Evolutionary conservation across 2,888 invertebrate genomes (phyloP).

Genomic region (Heliconius ethilla): DNA sequence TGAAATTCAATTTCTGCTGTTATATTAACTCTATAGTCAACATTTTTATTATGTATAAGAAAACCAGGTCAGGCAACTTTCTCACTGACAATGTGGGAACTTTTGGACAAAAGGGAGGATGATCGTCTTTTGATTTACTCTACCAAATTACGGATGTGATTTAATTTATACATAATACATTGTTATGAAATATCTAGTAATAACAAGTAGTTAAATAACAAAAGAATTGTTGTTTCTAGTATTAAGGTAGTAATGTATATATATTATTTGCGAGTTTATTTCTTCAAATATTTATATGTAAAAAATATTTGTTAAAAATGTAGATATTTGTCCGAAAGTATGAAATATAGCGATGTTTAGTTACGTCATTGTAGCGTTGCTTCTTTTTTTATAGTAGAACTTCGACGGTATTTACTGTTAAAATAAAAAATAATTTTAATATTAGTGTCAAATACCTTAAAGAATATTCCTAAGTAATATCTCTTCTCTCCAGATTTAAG

Average conservation of each 20-base stretch:
- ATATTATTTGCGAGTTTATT: background rate
- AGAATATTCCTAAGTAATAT: conserved; percentile 95
- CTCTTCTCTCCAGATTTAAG: conserved; percentile 93
- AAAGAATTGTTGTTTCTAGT: background rate
- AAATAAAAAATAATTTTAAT: no score
- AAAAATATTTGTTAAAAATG: background rate
- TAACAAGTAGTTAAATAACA: background rate
- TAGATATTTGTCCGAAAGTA: background rate
- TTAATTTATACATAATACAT: conserved; percentile 3
- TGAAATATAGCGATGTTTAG: no score
- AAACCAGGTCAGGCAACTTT: conserved; percentile 37
- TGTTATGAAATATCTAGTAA: conserved; percentile 10
- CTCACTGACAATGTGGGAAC: conserved; percentile 34
- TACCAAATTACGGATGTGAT: conserved; percentile 16
- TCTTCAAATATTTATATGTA: background rate
- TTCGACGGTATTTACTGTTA: no score
- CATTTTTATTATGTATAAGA: conserved; percentile 31
- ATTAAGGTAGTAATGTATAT: background rate
- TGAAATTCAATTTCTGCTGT: background rate
- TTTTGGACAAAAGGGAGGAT: conserved; percentile 33
- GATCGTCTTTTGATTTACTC: conserved; percentile 21
- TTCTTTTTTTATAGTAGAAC: no score
- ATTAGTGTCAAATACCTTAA: conserved; percentile 84
- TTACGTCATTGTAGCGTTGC: no score
- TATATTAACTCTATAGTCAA: conserved; percentile 27